Base-by-base conservation (phyloP, 2,888 invertebrate species). In the Minunthozetes semirufus region DNA sequence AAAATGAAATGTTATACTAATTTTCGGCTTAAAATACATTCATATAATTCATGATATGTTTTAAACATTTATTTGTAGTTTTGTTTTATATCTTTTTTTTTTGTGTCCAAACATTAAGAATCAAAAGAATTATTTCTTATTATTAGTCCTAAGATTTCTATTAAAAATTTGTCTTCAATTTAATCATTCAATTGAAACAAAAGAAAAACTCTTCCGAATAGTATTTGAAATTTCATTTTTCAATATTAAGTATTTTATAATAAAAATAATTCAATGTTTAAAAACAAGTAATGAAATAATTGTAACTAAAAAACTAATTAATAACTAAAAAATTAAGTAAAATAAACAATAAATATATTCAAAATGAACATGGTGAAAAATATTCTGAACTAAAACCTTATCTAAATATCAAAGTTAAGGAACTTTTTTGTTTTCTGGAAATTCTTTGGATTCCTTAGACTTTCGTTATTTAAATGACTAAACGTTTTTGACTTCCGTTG, bases 41-140 rank as follows among this genome's bases (percentile, higher is more conserved):
- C 53, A 53, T 53, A 53, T 53, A 53, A 53, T 48, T 48, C n/a
- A 8, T 53, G 53, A 53, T 53, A 53, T 53, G 53, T 53, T 53
- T 53, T 53, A 53, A n/a, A 53, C 53, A 53, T n/a, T 53, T 53
- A 48, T 17, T 17, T 48, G 15, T n/a, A n/a, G 17, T 53, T 53
- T 53, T n/a, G 19, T 53, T 53, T 17, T 53, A 8, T 53, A 33
- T 33, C 33, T 53, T 17, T 53, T 6, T 53, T 6, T 53, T 53
- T 33, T 33, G 33, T 33, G 33, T 33, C 33, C 33, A 33, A 33
- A 33, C 33, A 33, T 33, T 33, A 53, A 53, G 19, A 17, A 17
- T n/a, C 19, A n/a, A 53, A 53, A 53, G 8, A n/a, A 53, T 53
- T n/a, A 53, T 53, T 19, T 1, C 17, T 53, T 53, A 48, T 17